phyloP scores from a whole-genome alignment of 2,888 invertebrate genomes.

The Ptychoptera contaminata region DNA sequence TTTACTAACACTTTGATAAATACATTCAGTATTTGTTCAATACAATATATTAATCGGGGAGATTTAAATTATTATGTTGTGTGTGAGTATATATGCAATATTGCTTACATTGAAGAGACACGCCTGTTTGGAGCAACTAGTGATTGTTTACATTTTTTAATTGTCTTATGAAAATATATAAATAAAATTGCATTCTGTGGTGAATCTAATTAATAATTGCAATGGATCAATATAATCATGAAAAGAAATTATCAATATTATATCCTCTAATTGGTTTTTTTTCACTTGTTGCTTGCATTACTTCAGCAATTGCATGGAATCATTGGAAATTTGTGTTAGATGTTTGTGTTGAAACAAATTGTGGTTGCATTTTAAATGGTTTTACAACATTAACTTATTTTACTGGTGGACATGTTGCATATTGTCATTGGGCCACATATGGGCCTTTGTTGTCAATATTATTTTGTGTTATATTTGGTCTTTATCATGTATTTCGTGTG shows the following conservation, averaged over 20 bases:
- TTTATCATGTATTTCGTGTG: constrained; percentile 53
- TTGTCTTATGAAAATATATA: too few species aligned
- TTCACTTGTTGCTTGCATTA: constrained; percentile 24
- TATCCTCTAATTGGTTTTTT: constrained; percentile 24
- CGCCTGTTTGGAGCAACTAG: too few species aligned
- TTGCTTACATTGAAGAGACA: too few species aligned
- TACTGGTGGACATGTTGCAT: constrained; percentile 46
- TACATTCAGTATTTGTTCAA: too few species aligned
- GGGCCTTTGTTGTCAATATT: constrained; percentile 45
- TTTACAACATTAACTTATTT: constrained; percentile 43
- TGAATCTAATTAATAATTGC: too few species aligned
- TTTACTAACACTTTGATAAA: too few species aligned
- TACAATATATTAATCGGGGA: too few species aligned
- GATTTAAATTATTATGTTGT: too few species aligned
- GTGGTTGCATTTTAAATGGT: constrained; percentile 53
- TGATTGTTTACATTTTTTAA: too few species aligned
- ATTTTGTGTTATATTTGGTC: constrained; percentile 44
- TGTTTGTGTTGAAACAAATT: constrained; percentile 47
- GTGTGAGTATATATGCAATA: too few species aligned
- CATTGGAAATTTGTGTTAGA: constrained; percentile 54
- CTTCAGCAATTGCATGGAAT: constrained; percentile 43
- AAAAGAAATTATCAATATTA: constrained; percentile 23
- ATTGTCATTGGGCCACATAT: constrained; percentile 51
- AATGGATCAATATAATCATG: constrained; percentile 19
- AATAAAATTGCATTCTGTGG: too few species aligned